Evolutionary conservation across 2,888 invertebrate species (phyloP), one percentile per base, ranked within the genome.

Genomic region (Parnassius orleans): DNA sequence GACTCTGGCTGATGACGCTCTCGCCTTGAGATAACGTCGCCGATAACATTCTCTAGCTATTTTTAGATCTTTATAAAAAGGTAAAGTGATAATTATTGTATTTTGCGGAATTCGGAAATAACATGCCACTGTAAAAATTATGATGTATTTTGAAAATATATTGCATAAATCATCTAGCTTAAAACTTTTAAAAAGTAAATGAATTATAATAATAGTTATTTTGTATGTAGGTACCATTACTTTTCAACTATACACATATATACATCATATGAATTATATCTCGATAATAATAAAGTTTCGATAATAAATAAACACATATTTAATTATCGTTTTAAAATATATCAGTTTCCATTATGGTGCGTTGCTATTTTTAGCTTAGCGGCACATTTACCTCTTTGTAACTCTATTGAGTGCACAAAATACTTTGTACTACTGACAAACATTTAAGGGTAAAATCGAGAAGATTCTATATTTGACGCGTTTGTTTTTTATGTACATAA

Each of bases 1-100:
- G 66, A 68, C 53, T 66, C 71, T 67, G 66, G 64, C 63, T 66
- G 68, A 69, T 73, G 75, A 71, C 73, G 81, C 85, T 86, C 83
- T 88, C 81, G 85, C 86, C 84, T 85, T 86, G 85, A 89, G 89
- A 91, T 90, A 91, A 87, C 86, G 83, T 78, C 77, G 74, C 78
- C 78, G 90, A 90, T 90, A 90, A 87, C 87, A 81, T 80, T 83
- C 79, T 77, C 69, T 65, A 69, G 74, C 75, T 90, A 90, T 87
- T 86, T 87, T 85, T 89, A 90, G 87, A 86, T 81, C 74, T 78
- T 78, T 81, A 84, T 85, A 87, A 89, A 87, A 88, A 87, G 81
- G 84, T 87, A 85, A 82, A 78, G 70, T 76, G 77, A 79, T 80
- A 81, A 79, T 78, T 80, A 82, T 84, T 79, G 69, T 68, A 67